phyloP scores from a whole-genome alignment of 2,797 vertebrate species.

The Peromyscus eremicus region DNA sequence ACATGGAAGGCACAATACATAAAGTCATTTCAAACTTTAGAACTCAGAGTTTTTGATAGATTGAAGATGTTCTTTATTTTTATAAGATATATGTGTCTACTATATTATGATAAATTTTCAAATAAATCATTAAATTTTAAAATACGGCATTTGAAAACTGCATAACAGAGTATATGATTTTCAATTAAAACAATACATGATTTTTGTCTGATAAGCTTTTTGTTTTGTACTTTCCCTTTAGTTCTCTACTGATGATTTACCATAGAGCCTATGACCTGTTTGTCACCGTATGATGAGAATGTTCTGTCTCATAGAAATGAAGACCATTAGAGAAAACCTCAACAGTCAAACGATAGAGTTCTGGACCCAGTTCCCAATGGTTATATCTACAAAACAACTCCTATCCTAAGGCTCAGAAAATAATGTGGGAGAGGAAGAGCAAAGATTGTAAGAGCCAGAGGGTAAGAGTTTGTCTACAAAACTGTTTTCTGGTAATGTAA shows the following conservation, averaged over 20 bases:
- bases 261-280: neutral
- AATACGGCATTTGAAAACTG: neutral
- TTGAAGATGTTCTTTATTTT: neutral
- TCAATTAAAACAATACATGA: neutral
- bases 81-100: neutral
- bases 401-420: neutral
- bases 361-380: neutral
- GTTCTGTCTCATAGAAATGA: neutral
- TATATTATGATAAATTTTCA: neutral
- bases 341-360: neutral
- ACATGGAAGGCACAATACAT: neutral
- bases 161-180: neutral
- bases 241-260: neutral
- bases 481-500: neutral
- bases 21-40: neutral
- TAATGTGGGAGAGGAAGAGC: neutral
- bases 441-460: neutral
- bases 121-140: neutral
- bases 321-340: neutral
- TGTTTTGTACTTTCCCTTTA: neutral
- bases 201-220: neutral
- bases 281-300: too few species aligned
- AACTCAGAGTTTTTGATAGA: neutral
- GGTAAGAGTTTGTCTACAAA: neutral
- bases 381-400: neutral